Percentiles rank a stretch among this genome's conserved stretches.
These are phyloP conservation scores for Oxyruncus cristatus DNA, from an alignment of 2,113 vertebrate species.

Conservation along the genomic window DNA sequence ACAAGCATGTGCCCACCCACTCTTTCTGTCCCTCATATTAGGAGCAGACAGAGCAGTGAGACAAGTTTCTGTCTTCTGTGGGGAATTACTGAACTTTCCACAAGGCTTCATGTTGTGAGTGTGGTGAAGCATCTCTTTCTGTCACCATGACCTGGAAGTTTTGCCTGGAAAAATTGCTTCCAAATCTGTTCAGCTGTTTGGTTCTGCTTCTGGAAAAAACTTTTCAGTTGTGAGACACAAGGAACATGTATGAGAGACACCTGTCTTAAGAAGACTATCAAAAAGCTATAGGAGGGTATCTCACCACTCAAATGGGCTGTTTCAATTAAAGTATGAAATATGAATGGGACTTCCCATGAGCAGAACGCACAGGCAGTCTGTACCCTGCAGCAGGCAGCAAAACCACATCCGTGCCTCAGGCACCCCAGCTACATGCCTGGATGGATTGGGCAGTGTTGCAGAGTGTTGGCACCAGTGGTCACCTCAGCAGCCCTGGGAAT, in stretches of 20 bases:
- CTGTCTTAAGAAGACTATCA: not conserved
- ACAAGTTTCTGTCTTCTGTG: not conserved
- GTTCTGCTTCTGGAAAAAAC: not conserved
- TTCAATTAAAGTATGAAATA: not conserved
- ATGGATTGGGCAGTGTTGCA: not conserved
- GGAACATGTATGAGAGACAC: not conserved
- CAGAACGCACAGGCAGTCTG: not conserved
- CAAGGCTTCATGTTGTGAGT: not conserved
- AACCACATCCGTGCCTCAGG: not conserved
- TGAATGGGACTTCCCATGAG: not conserved
- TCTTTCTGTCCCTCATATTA: not conserved
- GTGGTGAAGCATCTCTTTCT: not conserved
- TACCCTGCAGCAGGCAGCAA: not conserved
- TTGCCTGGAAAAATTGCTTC: not conserved
- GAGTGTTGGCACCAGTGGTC: not conserved
- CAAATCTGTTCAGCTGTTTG: not conserved
- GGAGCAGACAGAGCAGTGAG: not conserved
- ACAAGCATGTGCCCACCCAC: not conserved
- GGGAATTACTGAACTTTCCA: not conserved
- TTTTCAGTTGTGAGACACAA: not conserved
- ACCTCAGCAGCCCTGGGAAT: not conserved
- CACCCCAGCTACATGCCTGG: fast-evolving
- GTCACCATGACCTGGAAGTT: not conserved
- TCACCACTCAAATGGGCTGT: not conserved
- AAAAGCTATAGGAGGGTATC: not conserved